A percentile compares a stretch with the other conserved stretches of the same genome.
phyloP scores from a whole-genome alignment of 1,140 invertebrate genomes.

The Ridgeia piscesae region DNA sequence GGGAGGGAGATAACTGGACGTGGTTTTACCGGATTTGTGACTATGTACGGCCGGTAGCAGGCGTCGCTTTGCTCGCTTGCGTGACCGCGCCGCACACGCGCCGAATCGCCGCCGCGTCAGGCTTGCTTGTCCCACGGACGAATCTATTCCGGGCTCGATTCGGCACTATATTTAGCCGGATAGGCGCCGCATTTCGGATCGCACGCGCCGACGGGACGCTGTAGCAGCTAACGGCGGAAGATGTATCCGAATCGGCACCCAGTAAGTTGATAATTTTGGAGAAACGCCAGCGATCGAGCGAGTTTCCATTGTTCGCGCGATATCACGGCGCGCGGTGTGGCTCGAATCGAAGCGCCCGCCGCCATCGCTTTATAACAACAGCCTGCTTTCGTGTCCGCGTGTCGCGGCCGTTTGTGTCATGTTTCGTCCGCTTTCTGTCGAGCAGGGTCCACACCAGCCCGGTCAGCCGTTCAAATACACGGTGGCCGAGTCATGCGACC shows the following conservation, averaged over 20 bases:
- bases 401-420: not conserved
- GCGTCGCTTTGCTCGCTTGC: not conserved
- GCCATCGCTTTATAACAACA: not conserved
- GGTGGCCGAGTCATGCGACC: conserved; percentile 91
- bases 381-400: conserved; percentile 1
- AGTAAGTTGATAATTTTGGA: conserved; percentile 43
- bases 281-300: conserved; percentile 13
- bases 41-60: not conserved
- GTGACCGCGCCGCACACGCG: not conserved
- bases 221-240: conserved; percentile 25
- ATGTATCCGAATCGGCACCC: conserved; percentile 58
- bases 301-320: conserved; percentile 6
- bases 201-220: not conserved
- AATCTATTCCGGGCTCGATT: not conserved
- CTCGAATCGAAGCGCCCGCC: not conserved
- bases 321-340: not conserved
- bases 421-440: conserved; percentile 38
- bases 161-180: not conserved
- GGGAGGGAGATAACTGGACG: not conserved
- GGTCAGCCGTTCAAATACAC: conserved; percentile 90
- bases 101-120: not conserved
- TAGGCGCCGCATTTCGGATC: conserved; percentile 11
- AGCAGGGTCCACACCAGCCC: conserved; percentile 72
- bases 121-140: not conserved
- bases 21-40: conserved; percentile 4